Percentiles rank a stretch among this genome's conserved stretches.
These are phyloP conservation scores for Propithecus perrieri DNA, from an alignment of 2,797 vertebrate genomes.

Conservation along the genomic window DNA sequence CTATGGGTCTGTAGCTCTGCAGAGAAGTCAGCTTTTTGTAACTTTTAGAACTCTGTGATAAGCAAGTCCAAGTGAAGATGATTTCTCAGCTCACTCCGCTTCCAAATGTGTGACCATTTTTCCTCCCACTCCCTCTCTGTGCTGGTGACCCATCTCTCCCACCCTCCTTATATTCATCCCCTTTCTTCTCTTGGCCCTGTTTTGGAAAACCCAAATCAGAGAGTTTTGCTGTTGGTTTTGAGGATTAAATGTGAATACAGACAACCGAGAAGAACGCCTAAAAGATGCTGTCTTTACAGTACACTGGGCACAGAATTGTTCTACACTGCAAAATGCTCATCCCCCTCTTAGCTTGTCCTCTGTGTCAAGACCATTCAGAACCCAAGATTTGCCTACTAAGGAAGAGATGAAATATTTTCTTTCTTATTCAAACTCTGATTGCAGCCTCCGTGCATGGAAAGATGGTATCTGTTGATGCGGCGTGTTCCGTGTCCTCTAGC, in stretches of 20 bases:
- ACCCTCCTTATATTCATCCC: background rate
- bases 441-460: background rate
- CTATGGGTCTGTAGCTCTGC: background rate
- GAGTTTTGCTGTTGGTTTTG: constrained; percentile 36
- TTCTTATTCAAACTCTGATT: background rate
- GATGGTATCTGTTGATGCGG: background rate
- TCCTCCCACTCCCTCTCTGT: background rate
- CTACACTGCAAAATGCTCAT: background rate
- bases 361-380: background rate
- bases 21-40: constrained; percentile 16
- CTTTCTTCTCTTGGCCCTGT: background rate
- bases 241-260: constrained; percentile 9
- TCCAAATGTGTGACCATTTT: background rate
- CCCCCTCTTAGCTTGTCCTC: background rate
- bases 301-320: background rate
- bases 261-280: background rate
- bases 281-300: background rate
- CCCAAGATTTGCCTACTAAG: background rate
- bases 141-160: background rate
- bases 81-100: background rate
- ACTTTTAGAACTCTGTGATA: background rate
- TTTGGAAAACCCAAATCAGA: constrained; percentile 27
- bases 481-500: background rate
- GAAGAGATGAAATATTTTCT: background rate
- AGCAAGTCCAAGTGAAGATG: background rate